A percentile compares a stretch with the other conserved stretches of the same genome.
These are phyloP conservation scores for Allolobophora icterica DNA, from an alignment of 2,888 invertebrate genomes.

Conservation along the genomic window DNA sequence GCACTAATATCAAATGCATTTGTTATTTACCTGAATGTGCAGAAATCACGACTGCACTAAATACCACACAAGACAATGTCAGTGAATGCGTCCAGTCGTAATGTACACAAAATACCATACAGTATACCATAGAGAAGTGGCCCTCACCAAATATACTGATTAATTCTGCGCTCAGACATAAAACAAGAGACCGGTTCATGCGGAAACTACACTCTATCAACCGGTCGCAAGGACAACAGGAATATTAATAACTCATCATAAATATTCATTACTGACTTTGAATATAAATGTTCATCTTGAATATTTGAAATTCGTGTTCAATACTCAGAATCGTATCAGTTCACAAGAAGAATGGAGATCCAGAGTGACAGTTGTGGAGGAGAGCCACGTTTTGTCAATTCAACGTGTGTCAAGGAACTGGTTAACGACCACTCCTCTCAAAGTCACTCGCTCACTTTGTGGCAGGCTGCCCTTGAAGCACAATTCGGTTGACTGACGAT, in stretches of 20 bases:
- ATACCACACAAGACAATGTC: background rate
- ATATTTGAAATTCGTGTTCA: background rate
- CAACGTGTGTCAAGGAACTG: background rate
- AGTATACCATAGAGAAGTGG: background rate
- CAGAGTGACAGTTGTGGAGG: background rate
- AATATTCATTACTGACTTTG: slow-evolving; percentile 17
- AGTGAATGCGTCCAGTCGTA: background rate
- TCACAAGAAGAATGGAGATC: slow-evolving; percentile 10
- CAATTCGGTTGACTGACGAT: background rate
- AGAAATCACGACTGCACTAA: background rate
- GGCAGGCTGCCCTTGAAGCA: background rate
- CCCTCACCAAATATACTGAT: background rate
- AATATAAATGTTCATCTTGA: slow-evolving; percentile 4
- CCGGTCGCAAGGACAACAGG: background rate
- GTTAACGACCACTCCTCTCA: slow-evolving; percentile 14
- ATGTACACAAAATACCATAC: background rate
- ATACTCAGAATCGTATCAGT: background rate
- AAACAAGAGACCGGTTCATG: background rate
- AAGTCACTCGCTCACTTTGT: background rate
- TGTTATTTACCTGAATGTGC: background rate
- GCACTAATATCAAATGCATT: slow-evolving; percentile 17
- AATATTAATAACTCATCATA: slow-evolving; percentile 3
- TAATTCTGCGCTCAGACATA: background rate
- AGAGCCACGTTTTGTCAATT: background rate
- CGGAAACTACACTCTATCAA: background rate